Evolutionary conservation across 35 echinoderm and acorn worm species (phyloP), one percentile per base, ranked within the genome.

Genomic region (Lytechinus pictus): DNA sequence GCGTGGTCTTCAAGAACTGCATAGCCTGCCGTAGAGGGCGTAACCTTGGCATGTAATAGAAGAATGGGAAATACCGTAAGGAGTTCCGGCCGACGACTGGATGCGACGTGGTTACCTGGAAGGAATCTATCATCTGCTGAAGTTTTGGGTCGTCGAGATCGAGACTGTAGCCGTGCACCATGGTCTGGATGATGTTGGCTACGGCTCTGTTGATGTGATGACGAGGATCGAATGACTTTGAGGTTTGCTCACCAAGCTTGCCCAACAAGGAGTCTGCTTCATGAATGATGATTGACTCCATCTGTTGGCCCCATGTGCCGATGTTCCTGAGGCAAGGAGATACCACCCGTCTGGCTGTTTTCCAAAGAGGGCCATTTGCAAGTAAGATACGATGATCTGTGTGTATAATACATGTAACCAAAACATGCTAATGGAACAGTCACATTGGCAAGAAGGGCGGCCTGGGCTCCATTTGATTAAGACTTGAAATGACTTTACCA

Each of bases 101-200:
- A 29, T 93, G 91, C 16, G 27, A 4, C 52, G 21, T 55, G 54
- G 56, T 27, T 12, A 57, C 9, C 3, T 54, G 28, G 9, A 93
- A 27, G 54, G 91, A 29, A 57, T 93, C 52, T 14, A 93, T 57
- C 54, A 93, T 54, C 53, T 93, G 8, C 52, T 54, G 91, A 54
- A 95, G 86, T 27, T 10, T 4, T 1, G 94, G 94, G 94, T 95
- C 94, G 52, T 95, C 86, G 79, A 55, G 86, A 14, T 95, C 94
- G 53, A 95, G 58, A 52, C 52, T 33, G n/a, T 95, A 28, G 33
- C 94, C 94, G 53, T 57, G 86, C 16, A 89, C 58, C 54, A 95
- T 88, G 27, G 86, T 52, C 10, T 53, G 19, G n/a, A 95, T 95
- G 79, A 95, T 55, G 79, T 95, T 95, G 44, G 61, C 33, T n/a